Base-by-base conservation (phyloP, 2,888 invertebrate genomes). In the Drosophila maculinotata region DNA sequence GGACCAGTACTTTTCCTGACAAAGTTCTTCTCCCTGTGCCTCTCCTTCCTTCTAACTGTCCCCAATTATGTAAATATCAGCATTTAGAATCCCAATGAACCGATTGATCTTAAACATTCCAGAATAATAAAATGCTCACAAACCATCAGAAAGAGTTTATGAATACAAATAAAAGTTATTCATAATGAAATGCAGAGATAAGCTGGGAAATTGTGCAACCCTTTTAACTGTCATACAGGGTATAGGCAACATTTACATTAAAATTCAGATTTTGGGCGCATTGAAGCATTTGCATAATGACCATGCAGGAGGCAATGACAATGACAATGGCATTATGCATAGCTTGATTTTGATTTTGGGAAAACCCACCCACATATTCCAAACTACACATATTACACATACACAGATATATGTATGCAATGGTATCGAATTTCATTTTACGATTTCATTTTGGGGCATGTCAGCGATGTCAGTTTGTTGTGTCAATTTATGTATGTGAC, bases 341-440 rank as follows among this genome's bases (percentile, higher is more conserved):
- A 64, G 39, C 35, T 3, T 26, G 76, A 66, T 69, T 76, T 60
- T 33, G 52, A 48, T 14, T 49, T 56, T 42, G 23, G 15, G 35
- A 44, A 54, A 66, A n/a, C 26, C 12, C 12, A 31, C 31, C 8
- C 41, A 31, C 20, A 20, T n/a, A n/a, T n/a, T n/a, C n/a, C n/a
- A n/a, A n/a, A n/a, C 10, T 15, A 12, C 8, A 33, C 15, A 45
- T 15, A n/a, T n/a, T n/a, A 39, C 17, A 10, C 38, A 42, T 9
- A 7, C 8, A 38, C 23, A 15, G 3, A n/a, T 31, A 12, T 12
- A 33, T 48, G 6, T 33, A 15, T 17, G 38, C 51, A 36, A 30
- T 53, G 52, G 58, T 68, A 83, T 83, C 76, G 69, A 83, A 72
- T 83, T 83, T 77, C 84, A 44, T 76, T 86, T 86, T 74, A 80